Evolutionary conservation across 1,140 invertebrate species (phyloP).

Genomic region (Cydia fagiglandana): DNA sequence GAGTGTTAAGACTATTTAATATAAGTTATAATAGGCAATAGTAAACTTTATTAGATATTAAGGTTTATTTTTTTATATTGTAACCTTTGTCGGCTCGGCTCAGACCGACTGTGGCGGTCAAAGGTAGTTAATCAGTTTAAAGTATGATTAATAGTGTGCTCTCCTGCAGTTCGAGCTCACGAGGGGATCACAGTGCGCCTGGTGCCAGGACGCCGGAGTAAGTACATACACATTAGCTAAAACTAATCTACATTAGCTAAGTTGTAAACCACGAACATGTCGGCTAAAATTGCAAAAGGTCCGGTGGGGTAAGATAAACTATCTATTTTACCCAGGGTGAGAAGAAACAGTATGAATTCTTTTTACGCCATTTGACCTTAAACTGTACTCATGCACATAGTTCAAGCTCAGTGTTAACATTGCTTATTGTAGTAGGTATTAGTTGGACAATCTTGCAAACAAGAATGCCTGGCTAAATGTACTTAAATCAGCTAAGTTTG

Average conservation of each 20-base stretch:
- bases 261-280: not conserved
- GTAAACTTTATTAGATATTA: no score
- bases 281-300: not conserved
- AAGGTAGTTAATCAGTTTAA: not conserved
- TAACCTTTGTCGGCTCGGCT: no score
- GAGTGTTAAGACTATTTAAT: no score
- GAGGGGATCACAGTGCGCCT: slow-evolving; percentile 77
- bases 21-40: no score
- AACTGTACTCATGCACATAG: not conserved
- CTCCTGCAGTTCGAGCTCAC: slow-evolving; percentile 71
- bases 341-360: no score
- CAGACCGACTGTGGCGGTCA: no score
- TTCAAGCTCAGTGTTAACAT: slow-evolving; percentile 5
- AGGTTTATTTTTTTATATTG: no score
- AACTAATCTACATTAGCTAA: slow-evolving; percentile 39
- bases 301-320: not conserved
- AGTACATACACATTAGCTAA: slow-evolving; percentile 59
- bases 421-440: not conserved
- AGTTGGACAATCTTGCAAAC: not conserved
- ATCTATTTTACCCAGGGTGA: not conserved
- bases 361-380: not conserved
- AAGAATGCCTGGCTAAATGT: not conserved
- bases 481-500: not conserved
- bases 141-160: slow-evolving; percentile 34
- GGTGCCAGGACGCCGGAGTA: slow-evolving; percentile 76